Percentiles rank a stretch among this genome's conserved stretches.
phyloP scores from a whole-genome alignment of 2,888 invertebrate genomes.

The Hetaerina titia region DNA sequence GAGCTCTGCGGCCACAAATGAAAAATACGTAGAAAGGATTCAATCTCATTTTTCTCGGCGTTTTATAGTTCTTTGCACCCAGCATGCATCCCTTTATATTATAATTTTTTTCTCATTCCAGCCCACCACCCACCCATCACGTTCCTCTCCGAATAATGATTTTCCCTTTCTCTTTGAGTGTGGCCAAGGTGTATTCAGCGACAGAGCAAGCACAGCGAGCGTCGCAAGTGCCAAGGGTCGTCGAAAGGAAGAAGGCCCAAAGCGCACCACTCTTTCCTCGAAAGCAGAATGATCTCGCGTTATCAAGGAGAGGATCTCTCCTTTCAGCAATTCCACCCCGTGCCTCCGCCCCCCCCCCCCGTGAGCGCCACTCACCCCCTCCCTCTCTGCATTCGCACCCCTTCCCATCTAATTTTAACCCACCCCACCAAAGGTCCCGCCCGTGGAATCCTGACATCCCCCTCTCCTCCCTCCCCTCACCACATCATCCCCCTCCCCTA shows the following conservation, averaged over 20 bases:
- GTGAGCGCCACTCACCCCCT: neutral
- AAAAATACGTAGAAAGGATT: neutral
- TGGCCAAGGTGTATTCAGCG: neutral
- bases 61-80: neutral
- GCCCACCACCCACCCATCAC: neutral
- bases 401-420: neutral
- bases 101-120: neutral
- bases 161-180: slow-evolving; percentile 1
- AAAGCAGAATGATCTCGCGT: slow-evolving; percentile 3
- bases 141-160: slow-evolving; percentile 19
- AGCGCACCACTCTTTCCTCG: neutral
- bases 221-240: neutral
- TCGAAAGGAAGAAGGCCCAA: neutral
- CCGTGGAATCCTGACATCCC: neutral
- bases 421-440: neutral
- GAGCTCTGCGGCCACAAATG: neutral
- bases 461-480: neutral
- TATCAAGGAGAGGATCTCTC: slow-evolving; percentile 21
- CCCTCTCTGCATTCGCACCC: neutral
- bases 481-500: neutral
- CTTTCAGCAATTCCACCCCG: slow-evolving; percentile 23
- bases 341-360: neutral
- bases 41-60: neutral
- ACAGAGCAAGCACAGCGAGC: neutral
- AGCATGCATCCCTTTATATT: neutral